These are phyloP conservation scores for Leptogaster cylindrica DNA, from an alignment of 2,888 invertebrate genomes.

Conservation along the genomic window DNA sequence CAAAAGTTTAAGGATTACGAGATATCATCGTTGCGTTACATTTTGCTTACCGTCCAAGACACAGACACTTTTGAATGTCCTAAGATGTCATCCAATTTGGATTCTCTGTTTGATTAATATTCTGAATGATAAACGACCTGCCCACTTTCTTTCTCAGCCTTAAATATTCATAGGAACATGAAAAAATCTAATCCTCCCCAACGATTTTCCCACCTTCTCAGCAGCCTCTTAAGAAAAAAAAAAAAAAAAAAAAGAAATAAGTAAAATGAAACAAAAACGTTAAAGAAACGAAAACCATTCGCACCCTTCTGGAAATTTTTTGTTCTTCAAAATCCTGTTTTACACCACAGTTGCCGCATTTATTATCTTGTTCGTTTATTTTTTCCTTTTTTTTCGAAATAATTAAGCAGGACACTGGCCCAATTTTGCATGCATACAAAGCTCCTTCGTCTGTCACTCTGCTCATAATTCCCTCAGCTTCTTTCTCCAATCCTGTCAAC, in stretches of 20 bases:
- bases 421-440: constrained; percentile 6
- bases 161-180: constrained; percentile 31
- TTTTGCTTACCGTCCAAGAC: constrained; percentile 3
- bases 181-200: constrained; percentile 7
- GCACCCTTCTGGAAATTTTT: background rate
- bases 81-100: constrained; percentile 28
- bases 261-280: no score
- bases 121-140: constrained; percentile 37
- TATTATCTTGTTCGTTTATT: constrained; percentile 2
- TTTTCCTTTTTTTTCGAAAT: background rate
- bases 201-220: constrained; percentile 5
- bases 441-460: background rate
- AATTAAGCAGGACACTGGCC: constrained; percentile 1
- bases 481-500: no score
- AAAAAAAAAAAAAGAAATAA: no score
- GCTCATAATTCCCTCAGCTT: constrained; percentile 12
- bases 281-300: no score
- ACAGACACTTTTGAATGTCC: constrained; percentile 26
- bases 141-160: constrained; percentile 19
- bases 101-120: constrained; percentile 30
- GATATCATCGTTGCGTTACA: background rate
- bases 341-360: constrained; percentile 1
- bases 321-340: background rate
- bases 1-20: constrained; percentile 22
- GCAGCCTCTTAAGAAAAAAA: no score